Evolutionary conservation across 2,113 vertebrate species (phyloP).

Genomic region (Gymnorhina tibicen): DNA sequence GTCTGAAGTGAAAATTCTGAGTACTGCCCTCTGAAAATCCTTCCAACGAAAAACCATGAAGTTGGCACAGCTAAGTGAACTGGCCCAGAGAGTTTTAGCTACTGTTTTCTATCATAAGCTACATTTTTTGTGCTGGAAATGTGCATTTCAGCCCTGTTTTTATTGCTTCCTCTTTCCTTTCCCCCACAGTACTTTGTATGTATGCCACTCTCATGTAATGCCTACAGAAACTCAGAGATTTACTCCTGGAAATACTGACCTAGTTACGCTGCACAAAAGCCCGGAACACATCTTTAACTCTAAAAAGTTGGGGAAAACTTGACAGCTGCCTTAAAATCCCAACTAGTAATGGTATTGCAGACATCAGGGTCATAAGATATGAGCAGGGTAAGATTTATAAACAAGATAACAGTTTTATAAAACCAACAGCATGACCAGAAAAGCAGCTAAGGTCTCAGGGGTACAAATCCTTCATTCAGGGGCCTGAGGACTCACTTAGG

Average conservation of each 20-base stretch:
- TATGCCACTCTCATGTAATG: background rate
- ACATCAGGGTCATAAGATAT: fast-evolving
- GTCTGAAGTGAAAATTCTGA: background rate
- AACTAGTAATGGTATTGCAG: background rate
- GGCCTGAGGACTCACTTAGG: background rate
- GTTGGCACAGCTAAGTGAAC: background rate
- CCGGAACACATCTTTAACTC: background rate
- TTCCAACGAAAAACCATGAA: background rate
- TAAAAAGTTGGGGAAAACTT: background rate
- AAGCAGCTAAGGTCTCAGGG: background rate
- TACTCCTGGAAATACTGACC: background rate
- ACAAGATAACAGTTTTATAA: background rate
- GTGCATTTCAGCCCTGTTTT: background rate
- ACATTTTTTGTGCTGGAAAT: background rate
- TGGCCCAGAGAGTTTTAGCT: background rate
- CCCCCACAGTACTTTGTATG: background rate
- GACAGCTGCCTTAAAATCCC: background rate
- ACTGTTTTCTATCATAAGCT: background rate
- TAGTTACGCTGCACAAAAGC: background rate
- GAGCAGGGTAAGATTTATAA: background rate
- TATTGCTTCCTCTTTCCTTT: background rate
- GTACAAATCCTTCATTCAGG: background rate
- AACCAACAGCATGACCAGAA: background rate
- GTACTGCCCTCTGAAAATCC: background rate
- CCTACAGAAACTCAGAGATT: background rate